Evolutionary conservation across 1,140 invertebrate species (phyloP), one percentile per base, ranked within the genome.

Genomic region (Pteromalus puparum): DNA sequence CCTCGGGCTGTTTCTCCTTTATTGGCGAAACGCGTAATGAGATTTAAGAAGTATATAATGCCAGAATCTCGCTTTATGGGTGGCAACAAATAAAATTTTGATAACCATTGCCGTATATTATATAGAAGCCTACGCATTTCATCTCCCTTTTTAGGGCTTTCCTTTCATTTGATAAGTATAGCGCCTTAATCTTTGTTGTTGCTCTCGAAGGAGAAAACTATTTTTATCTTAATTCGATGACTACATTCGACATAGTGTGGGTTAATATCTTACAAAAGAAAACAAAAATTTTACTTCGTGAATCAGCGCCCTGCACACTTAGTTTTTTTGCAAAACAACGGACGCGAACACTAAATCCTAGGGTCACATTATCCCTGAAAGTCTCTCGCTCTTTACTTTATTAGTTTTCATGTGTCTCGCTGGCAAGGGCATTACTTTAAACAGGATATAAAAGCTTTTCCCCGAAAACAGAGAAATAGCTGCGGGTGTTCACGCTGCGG

Each of bases 21-120:
- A 77, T 77, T 77, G 75, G 75, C 24, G 48, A 65, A 61, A 61
- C 46, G 15, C 26, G 24, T 28, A 77, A 77, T 30, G 75, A 75
- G 38, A 75, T 75, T 75, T 75, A 46, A 26, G 73, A 48, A 48
- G 73, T 21, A 48, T 75, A 75, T 75, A 75, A 75, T 46, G 38
- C 38, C n/a, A 24, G 18, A 61, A 61, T 61, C 21, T n/a, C 15
- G 6, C 3, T 61, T 61, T 61, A 61, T n/a, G 53, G 21, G 3
- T 61, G 53, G 53, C 7, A n/a, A n/a, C 18, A n/a, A 21, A n/a
- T 7, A 61, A 21, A 42, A 42, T 42, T 42, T 42, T 9, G 38
- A 42, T 42, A 42, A 42, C 38, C 38, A 42, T 42, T 9, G 38
- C 38, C 38, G 38, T 42, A 42, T 42, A 42, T n/a, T n/a, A n/a